These are phyloP conservation scores for Idaea biselata DNA, from an alignment of 2,888 invertebrate genomes.

Conservation along the genomic window DNA sequence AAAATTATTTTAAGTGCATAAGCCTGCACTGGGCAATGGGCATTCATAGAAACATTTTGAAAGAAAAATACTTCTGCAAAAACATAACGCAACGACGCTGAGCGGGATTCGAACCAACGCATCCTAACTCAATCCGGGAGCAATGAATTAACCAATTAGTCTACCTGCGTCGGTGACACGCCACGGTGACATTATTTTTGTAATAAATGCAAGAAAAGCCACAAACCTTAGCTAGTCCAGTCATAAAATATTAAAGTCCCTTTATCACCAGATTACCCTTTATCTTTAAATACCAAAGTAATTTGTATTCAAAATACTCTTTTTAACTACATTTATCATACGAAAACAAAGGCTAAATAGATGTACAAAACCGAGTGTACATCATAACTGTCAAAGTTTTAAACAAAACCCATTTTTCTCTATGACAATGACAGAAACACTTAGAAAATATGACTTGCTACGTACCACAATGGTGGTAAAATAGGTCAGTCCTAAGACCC, in stretches of 20 bases:
- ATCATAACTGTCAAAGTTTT: neutral
- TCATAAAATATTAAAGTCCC: neutral
- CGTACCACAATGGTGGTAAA: conserved; percentile 32
- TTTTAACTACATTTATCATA: neutral
- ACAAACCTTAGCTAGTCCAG: neutral
- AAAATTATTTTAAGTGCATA: too few species aligned
- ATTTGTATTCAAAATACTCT: neutral
- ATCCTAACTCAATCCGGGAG: too few species aligned
- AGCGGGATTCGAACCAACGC: too few species aligned
- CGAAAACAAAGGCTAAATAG: neutral
- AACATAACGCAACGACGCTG: too few species aligned
- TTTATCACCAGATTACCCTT: neutral
- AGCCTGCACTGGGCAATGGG: too few species aligned
- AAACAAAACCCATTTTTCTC: neutral
- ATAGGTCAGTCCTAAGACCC: conserved; percentile 34
- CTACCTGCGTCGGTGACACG: too few species aligned
- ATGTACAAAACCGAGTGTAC: neutral
- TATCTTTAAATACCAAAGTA: neutral
- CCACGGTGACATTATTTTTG: too few species aligned
- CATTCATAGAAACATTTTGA: too few species aligned
- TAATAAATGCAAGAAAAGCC: too few species aligned
- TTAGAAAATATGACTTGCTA: conserved; percentile 42
- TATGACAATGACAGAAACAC: neutral
- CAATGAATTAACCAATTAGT: too few species aligned
- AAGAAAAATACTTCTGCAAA: too few species aligned